Evolutionary conservation across 2,113 vertebrate genomes (phyloP).

Genomic region (Raja brachyura): DNA sequence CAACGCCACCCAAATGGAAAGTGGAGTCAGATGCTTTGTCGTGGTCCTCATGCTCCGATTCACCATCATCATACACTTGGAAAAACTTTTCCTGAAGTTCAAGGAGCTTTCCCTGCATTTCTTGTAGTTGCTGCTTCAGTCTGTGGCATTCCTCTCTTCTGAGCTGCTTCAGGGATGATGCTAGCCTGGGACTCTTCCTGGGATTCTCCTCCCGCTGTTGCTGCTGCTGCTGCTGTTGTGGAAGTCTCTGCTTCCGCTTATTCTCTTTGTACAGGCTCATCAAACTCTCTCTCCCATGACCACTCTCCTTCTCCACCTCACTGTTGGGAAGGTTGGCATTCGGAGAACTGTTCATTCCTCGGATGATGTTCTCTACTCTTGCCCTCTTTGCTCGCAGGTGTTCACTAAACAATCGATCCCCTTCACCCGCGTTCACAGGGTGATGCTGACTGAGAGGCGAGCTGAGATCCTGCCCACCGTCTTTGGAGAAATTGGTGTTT

Average conservation of each 20-base stretch:
- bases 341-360: slow-evolving; percentile 71
- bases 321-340: slow-evolving; percentile 42
- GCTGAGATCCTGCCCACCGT: slow-evolving; percentile 47
- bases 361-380: slow-evolving; percentile 84
- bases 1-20: slow-evolving; percentile 21
- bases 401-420: slow-evolving; percentile 57
- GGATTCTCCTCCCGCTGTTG: slow-evolving; percentile 17
- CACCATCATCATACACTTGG: slow-evolving; percentile 59
- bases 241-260: slow-evolving; percentile 73
- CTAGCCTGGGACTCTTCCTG: background rate
- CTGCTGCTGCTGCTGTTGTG: slow-evolving; percentile 62
- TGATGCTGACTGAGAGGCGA: slow-evolving; percentile 47
- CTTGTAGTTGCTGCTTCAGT: slow-evolving; percentile 72
- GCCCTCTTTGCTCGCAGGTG: slow-evolving; percentile 77
- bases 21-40: slow-evolving; percentile 4
- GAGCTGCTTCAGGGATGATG: background rate
- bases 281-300: slow-evolving; percentile 46
- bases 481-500: slow-evolving; percentile 51
- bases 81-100: slow-evolving; percentile 74
- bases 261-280: slow-evolving; percentile 56
- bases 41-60: slow-evolving; percentile 44
- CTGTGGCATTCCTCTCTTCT: slow-evolving; percentile 59
- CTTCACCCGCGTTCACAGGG: slow-evolving; percentile 49
- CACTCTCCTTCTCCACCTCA: slow-evolving; percentile 47
- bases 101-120: slow-evolving; percentile 72